Base-by-base conservation (phyloP, 2,888 invertebrate genomes). In the Sphaerophoria rueppellii region DNA sequence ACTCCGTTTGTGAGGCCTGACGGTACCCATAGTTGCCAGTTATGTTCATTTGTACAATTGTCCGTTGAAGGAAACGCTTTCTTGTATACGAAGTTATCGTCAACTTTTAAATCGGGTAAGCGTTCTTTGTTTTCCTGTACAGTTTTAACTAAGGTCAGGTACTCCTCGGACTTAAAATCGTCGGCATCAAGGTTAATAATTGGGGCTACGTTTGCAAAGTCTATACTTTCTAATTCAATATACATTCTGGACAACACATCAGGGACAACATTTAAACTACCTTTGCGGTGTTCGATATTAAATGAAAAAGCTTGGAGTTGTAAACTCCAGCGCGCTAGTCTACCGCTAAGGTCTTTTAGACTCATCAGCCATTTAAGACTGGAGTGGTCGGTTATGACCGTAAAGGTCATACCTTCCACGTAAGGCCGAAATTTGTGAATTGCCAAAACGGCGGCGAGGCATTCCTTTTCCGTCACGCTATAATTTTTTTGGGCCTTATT, bases 231-330 rank as follows among this genome's bases (percentile, higher is more conserved):
- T 2, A 32, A 3, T 4, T 79, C 65, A 3, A 14, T 5, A 16
- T 55, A 37, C 4, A 50, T 43, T 2, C 78, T 24, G 0, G 63
- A 72, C 12, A 63, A 24, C 0, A 37, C 34, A 12, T 72, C 63
- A 9, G 58, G 63, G 0, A 65, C 71, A 4, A 77, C 35, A 16
- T 61, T 71, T 86, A 24, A 2, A 24, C 24, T 24, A 2, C 24
- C 24, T 24, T 87, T 2, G 86, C 24, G 24, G 63, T 37, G 75
- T 86, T n/a, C 75, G 46, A 0, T 80, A 86, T 35, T 77, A 74
- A 35, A 60, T 57, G 7, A 77, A 60, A 7, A 24, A 2, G 24
- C 24, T 24, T 24, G 24, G 24, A 24, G 24, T 24, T 24, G 24
- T 24, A 24, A 24, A 24, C 24, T 24, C 24, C 24, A 24, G 2